phyloP scores from a whole-genome alignment of 2,797 vertebrate species.

The Amniataba percoides region DNA sequence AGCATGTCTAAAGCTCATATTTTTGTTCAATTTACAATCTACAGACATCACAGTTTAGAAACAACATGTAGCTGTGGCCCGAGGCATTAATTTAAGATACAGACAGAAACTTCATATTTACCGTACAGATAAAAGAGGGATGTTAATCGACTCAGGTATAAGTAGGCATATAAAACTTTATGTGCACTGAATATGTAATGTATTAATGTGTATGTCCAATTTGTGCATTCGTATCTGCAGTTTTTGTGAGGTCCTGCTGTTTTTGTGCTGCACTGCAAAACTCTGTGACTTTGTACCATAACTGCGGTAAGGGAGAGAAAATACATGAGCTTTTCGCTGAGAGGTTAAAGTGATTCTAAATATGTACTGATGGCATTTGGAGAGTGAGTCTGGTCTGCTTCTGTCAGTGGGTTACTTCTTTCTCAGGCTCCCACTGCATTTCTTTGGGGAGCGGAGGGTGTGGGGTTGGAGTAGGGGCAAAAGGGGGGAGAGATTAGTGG shows the following conservation, averaged over 20 bases:
- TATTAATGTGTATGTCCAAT: not conserved
- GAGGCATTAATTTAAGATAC: not conserved
- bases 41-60: not conserved
- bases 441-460: constrained; percentile 40
- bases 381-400: constrained; percentile 52
- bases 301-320: not conserved
- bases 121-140: not conserved
- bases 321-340: constrained; percentile 1
- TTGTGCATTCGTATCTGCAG: not conserved
- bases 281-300: not conserved
- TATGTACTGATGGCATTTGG: constrained; percentile 44
- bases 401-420: constrained; percentile 58
- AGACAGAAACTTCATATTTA: no score
- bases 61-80: not conserved
- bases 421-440: constrained; percentile 69
- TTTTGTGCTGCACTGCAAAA: not conserved
- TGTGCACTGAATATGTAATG: not conserved
- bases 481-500: constrained; percentile 15
- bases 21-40: not conserved
- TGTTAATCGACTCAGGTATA: not conserved
- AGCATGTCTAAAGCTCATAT: not conserved
- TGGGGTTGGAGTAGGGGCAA: constrained; percentile 4
- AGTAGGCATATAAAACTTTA: not conserved
- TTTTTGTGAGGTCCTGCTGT: not conserved
- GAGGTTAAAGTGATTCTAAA: constrained; percentile 50